Evolutionary conservation across 2,888 invertebrate species (phyloP), one percentile per base, ranked within the genome.

Genomic region (Zhuqinia jingwanae): DNA sequence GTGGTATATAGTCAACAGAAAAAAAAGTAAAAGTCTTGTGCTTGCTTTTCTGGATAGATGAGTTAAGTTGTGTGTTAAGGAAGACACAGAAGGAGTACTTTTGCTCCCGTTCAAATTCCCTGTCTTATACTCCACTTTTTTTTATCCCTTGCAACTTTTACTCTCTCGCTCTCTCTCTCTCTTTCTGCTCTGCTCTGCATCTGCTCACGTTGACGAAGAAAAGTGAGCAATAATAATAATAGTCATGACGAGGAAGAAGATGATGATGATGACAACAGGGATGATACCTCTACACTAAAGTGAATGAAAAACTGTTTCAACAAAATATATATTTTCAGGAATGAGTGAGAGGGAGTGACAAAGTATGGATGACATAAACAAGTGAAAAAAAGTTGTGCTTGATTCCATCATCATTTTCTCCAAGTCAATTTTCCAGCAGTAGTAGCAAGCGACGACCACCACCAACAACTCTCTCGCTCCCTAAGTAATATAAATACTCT

Each of bases 171-270:
- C 56, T 17, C n/a, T n/a, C n/a, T n/a, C n/a, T n/a, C n/a, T n/a
- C n/a, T n/a, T n/a, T n/a, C n/a, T n/a, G n/a, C n/a, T n/a, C n/a
- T n/a, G n/a, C n/a, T n/a, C 17, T 22, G 56, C 80, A 79, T 63
- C 79, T 79, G 79, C 53, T 65, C 36, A 27, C 42, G 45, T 83
- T 76, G 76, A 76, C 73, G 65, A 73, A 76, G 53, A 63, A 76
- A 76, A 83, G 76, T 75, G 81, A 73, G 81, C 81, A 81, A 81
- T 73, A 73, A 81, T 81, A 73, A 73, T 73, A 70, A 73, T 81
- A 13, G 70, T 81, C 1, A 70, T 56, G 22, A 81, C 10, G 11
- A 60, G 15, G 42, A 25, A 45, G 56, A 68, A 25, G 56, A 80
- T 17, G 79, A 78, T 10, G 68, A 36, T 50, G n/a, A 47, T n/a